Percentiles rank a stretch among this genome's conserved stretches.
These are phyloP conservation scores for Myopa tessellatipennis DNA, from an alignment of 2,888 invertebrate species.

Conservation along the genomic window DNA sequence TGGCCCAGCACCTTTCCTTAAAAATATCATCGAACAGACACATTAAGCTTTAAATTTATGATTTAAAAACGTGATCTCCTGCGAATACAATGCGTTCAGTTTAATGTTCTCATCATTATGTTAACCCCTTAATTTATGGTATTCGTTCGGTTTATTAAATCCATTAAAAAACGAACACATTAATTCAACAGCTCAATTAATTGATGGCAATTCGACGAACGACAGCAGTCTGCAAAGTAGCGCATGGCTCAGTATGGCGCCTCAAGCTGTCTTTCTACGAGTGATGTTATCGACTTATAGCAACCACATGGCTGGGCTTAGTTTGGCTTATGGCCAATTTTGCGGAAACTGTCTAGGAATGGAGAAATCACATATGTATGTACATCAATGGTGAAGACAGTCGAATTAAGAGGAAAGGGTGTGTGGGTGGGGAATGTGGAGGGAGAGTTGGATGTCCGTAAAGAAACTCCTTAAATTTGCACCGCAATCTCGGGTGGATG, in stretches of 20 bases:
- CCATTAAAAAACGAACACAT: slow-evolving; percentile 25
- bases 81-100: not conserved
- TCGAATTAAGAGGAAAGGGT: no score
- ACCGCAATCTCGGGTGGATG: not conserved
- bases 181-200: slow-evolving; percentile 19
- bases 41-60: not conserved
- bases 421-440: no score
- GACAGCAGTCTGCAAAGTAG: not conserved
- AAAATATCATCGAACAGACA: not conserved
- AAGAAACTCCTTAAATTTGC: no score
- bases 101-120: slow-evolving; percentile 30
- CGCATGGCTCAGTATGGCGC: slow-evolving; percentile 22
- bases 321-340: slow-evolving; percentile 11
- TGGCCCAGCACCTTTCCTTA: not conserved
- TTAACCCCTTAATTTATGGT: slow-evolving; percentile 30
- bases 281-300: slow-evolving; percentile 16
- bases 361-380: slow-evolving; percentile 11
- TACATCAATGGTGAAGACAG: not conserved
- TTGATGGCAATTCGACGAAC: no score
- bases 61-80: slow-evolving; percentile 12
- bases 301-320: not conserved
- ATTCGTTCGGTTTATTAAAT: slow-evolving; percentile 28
- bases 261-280: slow-evolving; percentile 21
- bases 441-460: no score
- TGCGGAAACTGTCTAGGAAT: not conserved